These are phyloP conservation scores for Campylomormyrus tamandua DNA, from an alignment of 2,113 vertebrate species.

Conservation along the genomic window DNA sequence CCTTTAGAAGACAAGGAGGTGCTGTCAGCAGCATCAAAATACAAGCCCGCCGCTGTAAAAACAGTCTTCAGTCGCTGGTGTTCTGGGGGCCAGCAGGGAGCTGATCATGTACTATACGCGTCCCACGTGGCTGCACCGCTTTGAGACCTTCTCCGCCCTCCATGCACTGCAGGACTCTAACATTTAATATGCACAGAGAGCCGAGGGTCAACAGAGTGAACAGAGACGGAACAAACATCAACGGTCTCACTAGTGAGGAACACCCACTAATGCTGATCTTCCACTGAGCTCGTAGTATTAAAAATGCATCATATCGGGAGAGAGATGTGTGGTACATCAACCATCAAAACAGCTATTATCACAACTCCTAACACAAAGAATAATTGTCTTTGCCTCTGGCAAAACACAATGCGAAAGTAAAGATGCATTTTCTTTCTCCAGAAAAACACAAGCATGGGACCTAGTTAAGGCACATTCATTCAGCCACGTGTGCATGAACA, in stretches of 20 bases:
- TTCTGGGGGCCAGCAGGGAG: background rate
- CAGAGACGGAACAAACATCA: background rate
- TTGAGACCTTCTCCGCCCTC: background rate
- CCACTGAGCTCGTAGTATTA: background rate
- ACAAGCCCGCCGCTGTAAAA: background rate
- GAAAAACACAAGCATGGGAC: background rate
- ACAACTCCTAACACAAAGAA: background rate
- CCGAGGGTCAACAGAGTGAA: background rate
- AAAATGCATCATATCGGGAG: background rate
- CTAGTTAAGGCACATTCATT: background rate
- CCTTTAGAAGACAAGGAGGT: background rate
- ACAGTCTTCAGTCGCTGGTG: background rate
- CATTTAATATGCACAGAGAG: background rate
- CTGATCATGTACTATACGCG: background rate
- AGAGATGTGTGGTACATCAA: background rate
- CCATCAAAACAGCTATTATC: conserved; percentile 6
- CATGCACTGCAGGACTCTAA: background rate
- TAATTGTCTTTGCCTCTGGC: background rate
- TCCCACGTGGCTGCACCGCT: background rate
- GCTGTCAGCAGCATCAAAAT: background rate
- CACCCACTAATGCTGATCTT: background rate
- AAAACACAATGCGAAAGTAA: background rate
- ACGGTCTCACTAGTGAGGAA: background rate
- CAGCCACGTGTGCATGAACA: background rate
- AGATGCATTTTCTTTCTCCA: background rate